Base-by-base conservation (phyloP, 1,140 invertebrate genomes). In the Galleria mellonella region DNA sequence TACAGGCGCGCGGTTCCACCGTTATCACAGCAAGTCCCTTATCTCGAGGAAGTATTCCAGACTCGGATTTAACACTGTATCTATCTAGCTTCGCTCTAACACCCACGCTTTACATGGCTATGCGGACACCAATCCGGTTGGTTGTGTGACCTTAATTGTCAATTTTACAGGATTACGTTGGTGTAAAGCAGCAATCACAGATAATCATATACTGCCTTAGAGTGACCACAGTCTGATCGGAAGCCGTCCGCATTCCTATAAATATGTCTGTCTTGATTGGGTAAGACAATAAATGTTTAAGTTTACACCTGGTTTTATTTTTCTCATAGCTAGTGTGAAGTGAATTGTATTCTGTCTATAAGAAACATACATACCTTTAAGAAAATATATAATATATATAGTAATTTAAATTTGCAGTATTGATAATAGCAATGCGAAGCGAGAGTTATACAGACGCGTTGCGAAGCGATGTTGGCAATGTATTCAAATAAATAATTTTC, bases 31-130 rank as follows among this genome's bases (percentile, higher is more conserved):
- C 58, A 90, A 89, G 68, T 88, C 87, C 54, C 85, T 89, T 51
- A 89, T 89, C 63, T 88, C 88, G 68, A 89, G 88, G 78, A 90
- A 89, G 86, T 90, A 89, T 87, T 84, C 83, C 62, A 75, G 62
- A 45, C 79, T 86, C 41, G 83, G 85, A 49, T 83, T 87, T 74
- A 85, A 71, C 60, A 69, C 73, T 46, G 71, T 86, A 38, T 77
- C 70, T 62, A 69, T 87, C 55, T 87, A 86, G 81, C 75, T 81
- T 72, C 66, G 72, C 73, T 66, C 64, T 77, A 76, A 74, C 69
- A 71, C 58, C 59, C 47, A 50, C 17, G 81, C 81, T 85, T 82
- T 52, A 62, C 59, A 51, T 83, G 66, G 81, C 81, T 83, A 62
- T 59, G 62, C 57, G 70, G 71, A 72, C 59, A 23, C 46, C 46